phyloP scores from a whole-genome alignment of 2,113 vertebrate species.

The Corythornis madagascariensis region DNA sequence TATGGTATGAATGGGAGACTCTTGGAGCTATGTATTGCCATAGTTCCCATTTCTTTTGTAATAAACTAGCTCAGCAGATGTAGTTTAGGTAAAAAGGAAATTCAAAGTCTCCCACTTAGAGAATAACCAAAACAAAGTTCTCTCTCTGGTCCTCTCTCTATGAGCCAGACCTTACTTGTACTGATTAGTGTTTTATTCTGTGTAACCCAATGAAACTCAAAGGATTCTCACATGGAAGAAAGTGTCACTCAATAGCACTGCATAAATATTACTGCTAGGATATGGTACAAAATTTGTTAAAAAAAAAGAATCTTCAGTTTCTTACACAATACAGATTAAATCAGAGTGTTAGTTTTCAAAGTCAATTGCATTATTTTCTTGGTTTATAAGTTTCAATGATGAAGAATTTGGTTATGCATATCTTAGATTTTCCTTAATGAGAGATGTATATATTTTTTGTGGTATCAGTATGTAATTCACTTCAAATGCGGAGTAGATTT shows the following conservation, averaged over 20 bases:
- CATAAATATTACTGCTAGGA: background rate
- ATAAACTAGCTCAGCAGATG: constrained; percentile 68
- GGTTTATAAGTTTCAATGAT: background rate
- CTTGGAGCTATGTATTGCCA: constrained; percentile 57
- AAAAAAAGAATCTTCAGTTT: background rate
- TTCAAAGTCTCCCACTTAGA: constrained; percentile 57
- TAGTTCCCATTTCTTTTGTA: constrained; percentile 63
- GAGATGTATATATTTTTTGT: background rate
- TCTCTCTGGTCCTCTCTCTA: constrained; percentile 43
- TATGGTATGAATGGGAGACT: constrained; percentile 52
- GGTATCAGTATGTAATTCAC: background rate
- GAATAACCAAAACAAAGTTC: constrained; percentile 49
- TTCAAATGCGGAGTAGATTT: background rate
- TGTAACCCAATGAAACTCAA: constrained; percentile 12
- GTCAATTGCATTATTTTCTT: background rate
- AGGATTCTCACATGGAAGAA: constrained; percentile 21
- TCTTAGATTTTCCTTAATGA: background rate
- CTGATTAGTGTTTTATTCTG: constrained; percentile 59
- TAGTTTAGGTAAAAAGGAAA: constrained; percentile 58
- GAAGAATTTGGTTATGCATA: background rate
- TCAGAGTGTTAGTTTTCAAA: background rate
- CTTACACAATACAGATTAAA: background rate
- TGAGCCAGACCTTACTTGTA: constrained; percentile 36
- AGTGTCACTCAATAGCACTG: background rate
- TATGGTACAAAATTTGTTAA: background rate